Base-by-base conservation (phyloP, 2,888 invertebrate genomes). In the Pyrrhosoma nymphula region DNA sequence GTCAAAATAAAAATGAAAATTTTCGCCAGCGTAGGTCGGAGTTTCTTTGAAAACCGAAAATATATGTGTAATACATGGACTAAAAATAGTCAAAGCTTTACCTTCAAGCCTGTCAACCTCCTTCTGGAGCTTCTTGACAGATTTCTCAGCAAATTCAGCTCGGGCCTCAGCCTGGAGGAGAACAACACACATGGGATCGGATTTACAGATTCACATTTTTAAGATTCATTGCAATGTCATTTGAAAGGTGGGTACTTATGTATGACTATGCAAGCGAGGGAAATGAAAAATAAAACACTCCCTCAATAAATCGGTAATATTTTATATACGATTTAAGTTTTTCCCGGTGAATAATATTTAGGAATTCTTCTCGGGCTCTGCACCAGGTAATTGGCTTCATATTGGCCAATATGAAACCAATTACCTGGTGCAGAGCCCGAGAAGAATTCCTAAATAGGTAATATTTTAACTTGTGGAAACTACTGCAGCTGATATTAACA, bases 71-170 rank as follows among this genome's bases (percentile, higher is more conserved):
- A 47, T 60, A 23, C 2, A 88, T 12, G 23, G 23, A 56, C 23
- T 56, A 35, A 47, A 60, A 35, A 95, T 56, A 47, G 26, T 69
- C 88, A 60, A 95, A 95, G 88, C 88, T 60, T 96, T 98, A 99
- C 99, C 99, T 99, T 99, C 99, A 98, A 99, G 99, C 98, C 99
- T 99, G 98, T 99, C 99, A 97, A 99, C 99, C 97, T 99, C 99
- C 98, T 99, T 99, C 98, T 99, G 99, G 97, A 99, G 98, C 98
- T 99, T 99, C 98, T 99, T 99, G 97, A 99, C 99, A 97, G 99
- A 99, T 98, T 99, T 99, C 97, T 99, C 99, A 96, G 99, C 99
- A 97, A 99, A 99, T 97, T 99, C 99, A 96, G 99, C 99, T 97
- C 99, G 99, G 97, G 99, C 99, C 97, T 99, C 99, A 96, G 99